These are phyloP conservation scores for Styela plicata DNA, from an alignment of 23 tunicate genomes.

Conservation along the genomic window DNA sequence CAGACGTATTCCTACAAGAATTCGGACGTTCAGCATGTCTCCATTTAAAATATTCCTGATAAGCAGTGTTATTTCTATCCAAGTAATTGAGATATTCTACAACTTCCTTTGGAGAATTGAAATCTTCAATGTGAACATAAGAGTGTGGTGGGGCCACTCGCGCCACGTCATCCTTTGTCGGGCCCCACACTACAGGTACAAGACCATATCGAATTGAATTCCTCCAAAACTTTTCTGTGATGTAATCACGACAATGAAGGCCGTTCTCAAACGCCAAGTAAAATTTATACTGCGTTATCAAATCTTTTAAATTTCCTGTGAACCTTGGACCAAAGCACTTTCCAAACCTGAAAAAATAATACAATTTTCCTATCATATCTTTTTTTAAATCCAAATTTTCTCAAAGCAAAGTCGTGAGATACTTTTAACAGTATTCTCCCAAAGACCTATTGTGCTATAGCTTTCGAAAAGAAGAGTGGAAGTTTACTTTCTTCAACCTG, in stretches of 20 bases:
- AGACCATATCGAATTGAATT: constrained; percentile 29
- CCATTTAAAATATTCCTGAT: constrained; percentile 42
- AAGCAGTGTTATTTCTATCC: constrained; percentile 31
- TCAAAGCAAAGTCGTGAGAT: too few relatives aligned
- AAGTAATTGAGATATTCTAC: constrained; percentile 39
- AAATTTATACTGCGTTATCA: constrained; percentile 27
- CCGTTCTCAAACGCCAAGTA: constrained; percentile 57
- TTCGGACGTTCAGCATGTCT: background rate
- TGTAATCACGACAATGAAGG: constrained; percentile 37
- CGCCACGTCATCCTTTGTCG: constrained; percentile 34
- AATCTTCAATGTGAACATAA: constrained; percentile 59
- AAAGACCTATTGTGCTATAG: too few relatives aligned
- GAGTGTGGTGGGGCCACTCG: constrained; percentile 48
- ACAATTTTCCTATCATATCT: too few relatives aligned
- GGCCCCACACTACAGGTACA: constrained; percentile 73
- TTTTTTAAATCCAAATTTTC: too few relatives aligned
- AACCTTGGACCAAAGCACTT: background rate
- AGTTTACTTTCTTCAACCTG: too few relatives aligned
- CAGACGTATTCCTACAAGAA: background rate
- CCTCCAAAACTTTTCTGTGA: constrained; percentile 63
- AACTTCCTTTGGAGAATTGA: constrained; percentile 24
- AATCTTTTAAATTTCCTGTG: background rate
- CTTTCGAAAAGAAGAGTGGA: too few relatives aligned
- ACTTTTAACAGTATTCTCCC: too few relatives aligned
- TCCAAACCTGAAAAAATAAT: background rate